Evolutionary conservation across 2,113 vertebrate genomes (phyloP).

Genomic region (Gallinago media): DNA sequence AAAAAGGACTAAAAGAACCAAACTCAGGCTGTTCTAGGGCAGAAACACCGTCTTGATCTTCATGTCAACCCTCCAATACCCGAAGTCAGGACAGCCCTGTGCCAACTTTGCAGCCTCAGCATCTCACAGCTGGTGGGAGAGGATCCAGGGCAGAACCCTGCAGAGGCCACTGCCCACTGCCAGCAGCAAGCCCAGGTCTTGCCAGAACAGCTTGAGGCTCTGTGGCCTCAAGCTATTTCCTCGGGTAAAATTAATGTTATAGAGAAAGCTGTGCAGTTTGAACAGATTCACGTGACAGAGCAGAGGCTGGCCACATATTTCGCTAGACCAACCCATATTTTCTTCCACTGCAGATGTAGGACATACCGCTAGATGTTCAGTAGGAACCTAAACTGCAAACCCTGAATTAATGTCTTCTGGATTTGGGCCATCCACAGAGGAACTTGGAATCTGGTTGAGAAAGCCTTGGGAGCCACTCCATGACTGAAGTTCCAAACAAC

Average conservation of each 20-base stretch:
- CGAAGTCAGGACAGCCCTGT: neutral
- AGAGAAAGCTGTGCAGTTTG: neutral
- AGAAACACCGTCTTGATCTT: neutral
- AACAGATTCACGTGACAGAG: neutral
- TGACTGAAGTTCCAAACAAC: neutral
- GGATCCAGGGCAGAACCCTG: neutral
- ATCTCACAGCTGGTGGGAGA: neutral
- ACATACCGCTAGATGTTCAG: neutral
- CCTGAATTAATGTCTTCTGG: neutral
- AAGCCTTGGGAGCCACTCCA: neutral
- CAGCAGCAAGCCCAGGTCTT: neutral
- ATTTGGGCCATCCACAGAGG: neutral
- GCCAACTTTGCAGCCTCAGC: neutral
- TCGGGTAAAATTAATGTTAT: neutral
- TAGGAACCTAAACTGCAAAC: neutral
- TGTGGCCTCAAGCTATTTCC: neutral
- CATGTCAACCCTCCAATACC: neutral
- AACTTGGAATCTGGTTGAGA: neutral
- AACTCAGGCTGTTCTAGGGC: neutral
- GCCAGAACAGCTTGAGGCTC: neutral
- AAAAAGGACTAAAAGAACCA: neutral
- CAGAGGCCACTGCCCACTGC: neutral
- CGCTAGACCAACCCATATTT: neutral
- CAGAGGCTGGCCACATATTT: neutral
- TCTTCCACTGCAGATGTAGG: neutral